Conservation (phyloP, 2,113 vertebrate species). For the Danio rerio region DNA sequence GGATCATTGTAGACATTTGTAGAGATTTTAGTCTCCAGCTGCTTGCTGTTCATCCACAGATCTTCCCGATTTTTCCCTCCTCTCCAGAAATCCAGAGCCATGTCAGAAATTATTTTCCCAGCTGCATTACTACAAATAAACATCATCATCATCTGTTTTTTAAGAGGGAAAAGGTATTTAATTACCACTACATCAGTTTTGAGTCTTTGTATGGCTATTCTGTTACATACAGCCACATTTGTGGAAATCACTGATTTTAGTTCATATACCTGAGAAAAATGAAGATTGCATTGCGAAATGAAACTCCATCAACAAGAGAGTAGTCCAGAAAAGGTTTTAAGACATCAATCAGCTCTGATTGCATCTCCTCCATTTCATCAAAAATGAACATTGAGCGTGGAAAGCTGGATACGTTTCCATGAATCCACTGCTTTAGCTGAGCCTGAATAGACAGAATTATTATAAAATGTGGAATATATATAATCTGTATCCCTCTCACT, state of each 20-base stretch:
- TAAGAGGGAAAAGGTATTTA: neutral
- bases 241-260: neutral
- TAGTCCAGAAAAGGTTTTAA: slow-evolving; percentile 6
- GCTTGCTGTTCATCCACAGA: neutral
- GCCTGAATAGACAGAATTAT: neutral
- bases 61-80: neutral
- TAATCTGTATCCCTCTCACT: no score
- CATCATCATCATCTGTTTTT: neutral
- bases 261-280: slow-evolving; percentile 17
- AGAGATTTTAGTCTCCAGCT: neutral
- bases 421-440: slow-evolving; percentile 11
- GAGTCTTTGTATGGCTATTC: neutral
- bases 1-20: neutral
- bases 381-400: slow-evolving; percentile 18
- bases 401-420: neutral
- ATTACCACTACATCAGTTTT: neutral
- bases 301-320: neutral
- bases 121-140: slow-evolving; percentile 16
- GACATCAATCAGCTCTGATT: neutral
- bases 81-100: slow-evolving; percentile 18
- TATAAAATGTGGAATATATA: no score
- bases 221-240: neutral
- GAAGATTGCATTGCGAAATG: neutral
- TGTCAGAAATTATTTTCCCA: neutral
- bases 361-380: slow-evolving; percentile 34